Evolutionary conservation across 2,113 vertebrate species (phyloP).

Genomic region (Mesocricetus auratus): DNA sequence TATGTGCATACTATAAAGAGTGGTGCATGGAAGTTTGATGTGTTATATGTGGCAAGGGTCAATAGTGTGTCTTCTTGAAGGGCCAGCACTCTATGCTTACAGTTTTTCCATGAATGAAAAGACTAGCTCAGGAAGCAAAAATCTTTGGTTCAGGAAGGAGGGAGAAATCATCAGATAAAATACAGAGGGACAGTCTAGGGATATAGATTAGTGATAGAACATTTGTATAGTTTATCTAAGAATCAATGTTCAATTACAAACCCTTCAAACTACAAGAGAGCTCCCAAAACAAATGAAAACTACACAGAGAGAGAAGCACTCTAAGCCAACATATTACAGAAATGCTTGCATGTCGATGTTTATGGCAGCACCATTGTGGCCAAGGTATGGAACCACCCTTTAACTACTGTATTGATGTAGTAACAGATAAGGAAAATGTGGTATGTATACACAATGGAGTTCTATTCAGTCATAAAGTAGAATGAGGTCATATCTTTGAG

Average conservation of each 20-base stretch:
- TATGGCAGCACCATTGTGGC: not conserved
- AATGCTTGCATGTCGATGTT: not conserved
- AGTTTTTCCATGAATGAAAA: not conserved
- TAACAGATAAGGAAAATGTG: not conserved
- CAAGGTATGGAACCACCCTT: not conserved
- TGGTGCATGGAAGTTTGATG: not conserved
- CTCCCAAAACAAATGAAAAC: not conserved
- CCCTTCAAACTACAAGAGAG: not conserved
- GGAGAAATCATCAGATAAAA: conserved; percentile 20
- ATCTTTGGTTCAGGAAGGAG: conserved; percentile 18
- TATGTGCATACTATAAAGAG: not conserved
- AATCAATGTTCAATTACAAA: not conserved
- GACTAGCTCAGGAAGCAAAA: not conserved
- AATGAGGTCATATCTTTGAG: not conserved
- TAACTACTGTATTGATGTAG: no score
- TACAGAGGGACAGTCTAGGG: not conserved
- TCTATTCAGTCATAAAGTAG: not conserved
- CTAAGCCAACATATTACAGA: not conserved
- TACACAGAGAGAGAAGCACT: not conserved
- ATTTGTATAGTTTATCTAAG: not conserved
- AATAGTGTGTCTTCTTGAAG: not conserved
- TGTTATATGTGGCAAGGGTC: not conserved
- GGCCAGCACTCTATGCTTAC: not conserved
- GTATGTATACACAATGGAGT: not conserved
- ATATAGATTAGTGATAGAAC: not conserved